These are phyloP conservation scores for Gracilinanus agilis DNA, from an alignment of 2,113 vertebrate species.

Conservation along the genomic window DNA sequence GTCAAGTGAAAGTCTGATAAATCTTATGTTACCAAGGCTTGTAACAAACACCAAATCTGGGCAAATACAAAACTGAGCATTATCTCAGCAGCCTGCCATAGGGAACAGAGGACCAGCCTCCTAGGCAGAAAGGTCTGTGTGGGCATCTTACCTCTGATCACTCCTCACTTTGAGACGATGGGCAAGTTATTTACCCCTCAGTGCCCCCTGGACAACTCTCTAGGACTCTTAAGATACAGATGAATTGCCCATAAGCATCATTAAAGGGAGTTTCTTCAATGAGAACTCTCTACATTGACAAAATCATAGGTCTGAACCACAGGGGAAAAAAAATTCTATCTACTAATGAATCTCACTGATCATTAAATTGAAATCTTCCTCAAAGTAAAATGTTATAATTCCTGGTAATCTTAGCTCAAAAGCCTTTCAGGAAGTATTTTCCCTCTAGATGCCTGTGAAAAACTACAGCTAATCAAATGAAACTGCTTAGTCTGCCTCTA, in stretches of 20 bases:
- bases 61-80: background rate
- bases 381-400: background rate
- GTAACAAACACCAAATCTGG: background rate
- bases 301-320: background rate
- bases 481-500: conserved; percentile 2
- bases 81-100: background rate
- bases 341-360: background rate
- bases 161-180: background rate
- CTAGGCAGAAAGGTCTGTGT: background rate
- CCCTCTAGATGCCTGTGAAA: background rate
- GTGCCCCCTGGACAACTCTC: background rate
- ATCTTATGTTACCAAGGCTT: background rate
- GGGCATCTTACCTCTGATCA: background rate
- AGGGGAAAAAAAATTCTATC: background rate
- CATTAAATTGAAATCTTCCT: background rate
- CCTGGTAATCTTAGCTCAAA: background rate
- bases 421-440: background rate
- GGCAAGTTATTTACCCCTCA: background rate
- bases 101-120: background rate
- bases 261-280: background rate
- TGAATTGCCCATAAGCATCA: background rate
- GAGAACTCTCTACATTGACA: background rate
- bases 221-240: background rate
- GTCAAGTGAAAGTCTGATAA: background rate
- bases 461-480: background rate